Evolutionary conservation across 2,888 invertebrate species (phyloP).

Genomic region (Dryococelus australis): DNA sequence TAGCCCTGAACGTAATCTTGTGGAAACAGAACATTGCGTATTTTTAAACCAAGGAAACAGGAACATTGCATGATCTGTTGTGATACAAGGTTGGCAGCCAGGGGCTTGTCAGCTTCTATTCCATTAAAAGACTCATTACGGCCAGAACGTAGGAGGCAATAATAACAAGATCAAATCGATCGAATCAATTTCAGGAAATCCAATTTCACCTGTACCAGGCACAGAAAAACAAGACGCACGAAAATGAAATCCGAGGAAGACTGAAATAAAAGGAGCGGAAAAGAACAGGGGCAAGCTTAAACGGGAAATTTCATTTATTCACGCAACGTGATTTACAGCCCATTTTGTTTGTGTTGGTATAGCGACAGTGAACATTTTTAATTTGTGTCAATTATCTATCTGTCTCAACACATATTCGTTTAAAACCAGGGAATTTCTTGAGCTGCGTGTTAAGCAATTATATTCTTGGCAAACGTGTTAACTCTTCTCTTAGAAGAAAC

Average conservation of each 20-base stretch:
- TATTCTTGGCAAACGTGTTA: too few relatives aligned
- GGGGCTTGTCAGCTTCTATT: background rate
- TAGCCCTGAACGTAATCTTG: background rate
- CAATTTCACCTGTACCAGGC: background rate
- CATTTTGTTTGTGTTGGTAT: too few relatives aligned
- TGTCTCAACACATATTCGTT: too few relatives aligned
- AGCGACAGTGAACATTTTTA: too few relatives aligned
- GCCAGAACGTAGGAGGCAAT: background rate
- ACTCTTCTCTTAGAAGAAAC: too few relatives aligned
- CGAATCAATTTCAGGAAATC: background rate
- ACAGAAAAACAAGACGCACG: background rate
- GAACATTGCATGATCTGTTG: background rate
- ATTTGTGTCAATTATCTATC: too few relatives aligned
- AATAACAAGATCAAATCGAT: background rate
- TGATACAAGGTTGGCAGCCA: background rate
- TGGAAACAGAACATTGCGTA: background rate
- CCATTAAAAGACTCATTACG: background rate
- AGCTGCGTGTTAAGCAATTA: too few relatives aligned
- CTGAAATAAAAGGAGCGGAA: background rate
- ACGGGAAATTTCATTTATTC: too few relatives aligned
- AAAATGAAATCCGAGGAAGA: background rate
- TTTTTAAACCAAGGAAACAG: background rate
- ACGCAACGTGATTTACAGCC: too few relatives aligned
- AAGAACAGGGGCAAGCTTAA: background rate
- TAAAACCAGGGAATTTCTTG: too few relatives aligned